Conservation (phyloP, 1,140 invertebrate species). For the Drosophila nikananu region DNA sequence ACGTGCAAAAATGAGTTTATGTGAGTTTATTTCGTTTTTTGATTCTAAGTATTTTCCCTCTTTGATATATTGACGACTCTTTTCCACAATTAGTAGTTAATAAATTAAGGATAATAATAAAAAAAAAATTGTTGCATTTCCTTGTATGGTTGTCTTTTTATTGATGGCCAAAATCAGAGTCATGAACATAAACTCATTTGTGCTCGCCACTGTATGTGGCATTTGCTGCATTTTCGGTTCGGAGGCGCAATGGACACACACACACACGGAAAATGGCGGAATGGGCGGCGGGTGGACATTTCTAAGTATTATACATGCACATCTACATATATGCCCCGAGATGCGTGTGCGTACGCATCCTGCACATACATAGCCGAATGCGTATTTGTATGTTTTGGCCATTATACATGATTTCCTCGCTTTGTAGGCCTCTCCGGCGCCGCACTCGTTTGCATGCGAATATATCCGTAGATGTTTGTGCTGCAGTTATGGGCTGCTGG, state of each 20-base stretch:
- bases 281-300: slow-evolving; percentile 34
- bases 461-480: slow-evolving; percentile 59
- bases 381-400: slow-evolving; percentile 66
- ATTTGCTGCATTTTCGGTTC: slow-evolving; percentile 73
- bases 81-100: too few relatives aligned
- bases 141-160: too few relatives aligned
- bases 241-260: slow-evolving; percentile 50
- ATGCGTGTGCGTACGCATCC: slow-evolving; percentile 16
- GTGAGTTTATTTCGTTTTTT: too few relatives aligned
- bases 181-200: too few relatives aligned
- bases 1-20: too few relatives aligned
- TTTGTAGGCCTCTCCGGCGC: slow-evolving; percentile 40
- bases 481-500: slow-evolving; percentile 41
- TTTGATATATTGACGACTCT: too few relatives aligned
- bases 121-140: too few relatives aligned
- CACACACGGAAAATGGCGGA: slow-evolving; percentile 48
- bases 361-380: slow-evolving; percentile 35
- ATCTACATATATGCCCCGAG: slow-evolving; percentile 23
- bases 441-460: slow-evolving; percentile 15
- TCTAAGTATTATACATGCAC: slow-evolving; percentile 74
- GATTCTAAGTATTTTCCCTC: too few relatives aligned
- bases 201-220: too few relatives aligned
- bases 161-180: too few relatives aligned
- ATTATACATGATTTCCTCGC: slow-evolving; percentile 69
- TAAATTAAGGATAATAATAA: too few relatives aligned